phyloP scores from a whole-genome alignment of 2,888 invertebrate species.

The Apamea sordens region DNA sequence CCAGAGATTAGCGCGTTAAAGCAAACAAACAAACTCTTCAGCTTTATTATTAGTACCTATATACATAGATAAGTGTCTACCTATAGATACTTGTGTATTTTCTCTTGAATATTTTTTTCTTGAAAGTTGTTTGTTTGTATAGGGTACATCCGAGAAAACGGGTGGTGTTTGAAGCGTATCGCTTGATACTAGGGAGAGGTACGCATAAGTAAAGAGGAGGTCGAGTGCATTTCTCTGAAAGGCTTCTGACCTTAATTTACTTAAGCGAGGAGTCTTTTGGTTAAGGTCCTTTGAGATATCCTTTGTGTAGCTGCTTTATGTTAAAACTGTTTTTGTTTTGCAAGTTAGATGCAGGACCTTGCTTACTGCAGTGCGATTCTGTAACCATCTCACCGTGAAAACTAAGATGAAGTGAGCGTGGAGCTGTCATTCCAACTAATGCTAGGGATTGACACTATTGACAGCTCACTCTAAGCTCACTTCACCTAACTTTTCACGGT shows the following conservation, averaged over 20 bases:
- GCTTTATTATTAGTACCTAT: too few species aligned
- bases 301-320: background rate
- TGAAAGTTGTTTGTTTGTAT: too few species aligned
- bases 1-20: too few species aligned
- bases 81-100: background rate
- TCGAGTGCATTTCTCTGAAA: conserved; percentile 29
- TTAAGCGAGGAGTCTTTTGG: conserved; percentile 7
- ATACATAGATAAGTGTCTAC: too few species aligned
- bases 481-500: too few species aligned
- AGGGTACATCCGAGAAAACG: background rate
- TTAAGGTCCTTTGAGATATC: background rate
- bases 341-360: background rate
- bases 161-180: background rate
- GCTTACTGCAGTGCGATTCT: too few species aligned
- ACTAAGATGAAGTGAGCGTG: too few species aligned
- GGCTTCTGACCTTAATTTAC: conserved; percentile 28
- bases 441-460: too few species aligned
- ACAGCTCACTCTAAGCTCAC: too few species aligned
- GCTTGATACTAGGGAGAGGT: background rate
- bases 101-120: background rate
- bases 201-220: conserved; percentile 23
- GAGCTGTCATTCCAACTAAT: too few species aligned
- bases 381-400: too few species aligned
- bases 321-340: background rate
- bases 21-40: too few species aligned